These are phyloP conservation scores for Nothocercus nigrocapillus DNA, from an alignment of 2,113 vertebrate genomes.

Conservation along the genomic window DNA sequence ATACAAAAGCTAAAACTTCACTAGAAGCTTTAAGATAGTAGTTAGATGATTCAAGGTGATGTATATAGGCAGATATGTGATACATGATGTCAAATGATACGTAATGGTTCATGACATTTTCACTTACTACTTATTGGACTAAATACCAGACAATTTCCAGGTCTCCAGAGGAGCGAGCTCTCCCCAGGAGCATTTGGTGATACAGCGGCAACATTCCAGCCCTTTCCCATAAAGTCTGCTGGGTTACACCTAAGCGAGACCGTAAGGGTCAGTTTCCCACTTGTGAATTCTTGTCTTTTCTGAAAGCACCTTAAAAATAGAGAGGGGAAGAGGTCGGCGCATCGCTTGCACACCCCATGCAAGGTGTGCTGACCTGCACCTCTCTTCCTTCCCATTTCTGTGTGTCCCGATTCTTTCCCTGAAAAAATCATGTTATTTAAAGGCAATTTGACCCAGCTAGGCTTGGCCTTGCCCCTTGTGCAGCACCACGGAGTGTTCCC, in stretches of 20 bases:
- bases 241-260: neutral
- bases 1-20: neutral
- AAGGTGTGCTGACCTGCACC: neutral
- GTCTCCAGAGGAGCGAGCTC: neutral
- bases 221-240: neutral
- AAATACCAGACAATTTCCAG: neutral
- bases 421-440: neutral
- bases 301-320: neutral
- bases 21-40: neutral
- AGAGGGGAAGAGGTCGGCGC: rapidly evolving
- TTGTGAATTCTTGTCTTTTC: neutral
- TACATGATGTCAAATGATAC: neutral
- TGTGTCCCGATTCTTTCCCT: neutral
- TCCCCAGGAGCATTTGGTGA: neutral
- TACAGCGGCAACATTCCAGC: neutral
- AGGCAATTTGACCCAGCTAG: neutral
- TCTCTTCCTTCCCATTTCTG: neutral
- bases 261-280: neutral
- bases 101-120: neutral
- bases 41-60: neutral
- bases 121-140: neutral
- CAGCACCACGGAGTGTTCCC: rapidly evolving
- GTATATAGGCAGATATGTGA: neutral
- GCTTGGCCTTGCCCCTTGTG: neutral
- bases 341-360: rapidly evolving